phyloP scores from a whole-genome alignment of 2,797 vertebrate species.

The Carduelis carduelis region DNA sequence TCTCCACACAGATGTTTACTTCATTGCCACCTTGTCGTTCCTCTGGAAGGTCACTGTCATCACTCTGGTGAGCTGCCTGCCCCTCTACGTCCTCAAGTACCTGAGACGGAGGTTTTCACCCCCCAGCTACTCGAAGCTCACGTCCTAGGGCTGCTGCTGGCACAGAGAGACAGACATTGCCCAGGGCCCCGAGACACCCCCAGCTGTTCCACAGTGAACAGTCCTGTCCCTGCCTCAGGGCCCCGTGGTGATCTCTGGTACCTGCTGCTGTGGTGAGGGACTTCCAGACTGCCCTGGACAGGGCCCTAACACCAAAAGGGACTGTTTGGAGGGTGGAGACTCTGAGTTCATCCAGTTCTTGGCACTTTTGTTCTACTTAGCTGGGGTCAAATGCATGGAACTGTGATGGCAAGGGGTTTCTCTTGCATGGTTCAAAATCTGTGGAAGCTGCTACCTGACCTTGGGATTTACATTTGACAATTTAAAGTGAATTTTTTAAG shows the following conservation, averaged over 20 bases:
- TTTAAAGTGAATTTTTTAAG: background rate
- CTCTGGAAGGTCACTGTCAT: slow-evolving; percentile 98
- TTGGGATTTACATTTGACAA: slow-evolving; percentile 50
- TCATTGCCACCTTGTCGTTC: slow-evolving; percentile 94
- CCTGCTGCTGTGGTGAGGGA: background rate
- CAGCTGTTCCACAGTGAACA: background rate
- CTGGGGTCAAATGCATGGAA: background rate
- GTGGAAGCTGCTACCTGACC: slow-evolving; percentile 60
- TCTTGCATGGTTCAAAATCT: background rate
- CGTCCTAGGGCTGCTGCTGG: slow-evolving; percentile 74
- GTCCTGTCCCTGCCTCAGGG: background rate
- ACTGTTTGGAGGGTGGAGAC: background rate
- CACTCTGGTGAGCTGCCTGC: slow-evolving; percentile 97
- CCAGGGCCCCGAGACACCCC: slow-evolving; percentile 18
- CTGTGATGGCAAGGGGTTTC: background rate
- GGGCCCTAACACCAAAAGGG: background rate
- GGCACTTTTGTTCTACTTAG: background rate
- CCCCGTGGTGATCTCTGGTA: slow-evolving; percentile 9
- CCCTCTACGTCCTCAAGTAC: slow-evolving; percentile 98
- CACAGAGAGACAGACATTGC: background rate
- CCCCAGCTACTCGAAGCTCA: slow-evolving; percentile 97
- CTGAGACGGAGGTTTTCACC: slow-evolving; percentile 94
- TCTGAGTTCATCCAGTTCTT: background rate
- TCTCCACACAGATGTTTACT: slow-evolving; percentile 86
- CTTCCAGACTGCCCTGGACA: background rate